Conservation (phyloP, 2,888 invertebrate species). For the Aromia moschata region DNA sequence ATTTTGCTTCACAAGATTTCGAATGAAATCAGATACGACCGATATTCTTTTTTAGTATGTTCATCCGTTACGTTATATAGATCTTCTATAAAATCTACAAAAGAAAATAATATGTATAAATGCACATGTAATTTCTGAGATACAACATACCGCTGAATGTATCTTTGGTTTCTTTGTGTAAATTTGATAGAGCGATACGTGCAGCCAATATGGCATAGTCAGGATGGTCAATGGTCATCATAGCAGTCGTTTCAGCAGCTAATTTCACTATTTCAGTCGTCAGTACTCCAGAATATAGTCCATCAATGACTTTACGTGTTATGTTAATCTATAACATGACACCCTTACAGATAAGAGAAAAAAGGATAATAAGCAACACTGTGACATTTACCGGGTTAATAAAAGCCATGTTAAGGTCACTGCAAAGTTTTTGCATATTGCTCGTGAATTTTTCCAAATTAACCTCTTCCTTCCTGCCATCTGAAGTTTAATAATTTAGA, state of each 20-base stretch:
- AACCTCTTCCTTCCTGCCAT: slow-evolving; percentile 89
- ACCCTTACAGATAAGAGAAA: too few relatives aligned
- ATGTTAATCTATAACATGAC: slow-evolving; percentile 64
- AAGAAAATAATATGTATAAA: slow-evolving; percentile 37
- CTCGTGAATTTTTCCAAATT: slow-evolving; percentile 98
- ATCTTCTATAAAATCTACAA: slow-evolving; percentile 89
- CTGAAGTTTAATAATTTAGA: slow-evolving; percentile 62
- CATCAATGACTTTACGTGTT: slow-evolving; percentile 91
- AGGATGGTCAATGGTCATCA: slow-evolving; percentile 96
- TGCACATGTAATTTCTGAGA: too few relatives aligned
- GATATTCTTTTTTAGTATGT: slow-evolving; percentile 73
- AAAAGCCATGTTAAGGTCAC: slow-evolving; percentile 94
- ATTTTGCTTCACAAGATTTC: slow-evolving; percentile 83
- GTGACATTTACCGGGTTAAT: slow-evolving; percentile 86
- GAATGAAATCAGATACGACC: slow-evolving; percentile 87
- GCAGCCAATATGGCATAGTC: slow-evolving; percentile 91
- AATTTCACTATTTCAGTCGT: slow-evolving; percentile 98
- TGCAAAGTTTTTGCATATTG: slow-evolving; percentile 93
- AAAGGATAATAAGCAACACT: too few relatives aligned
- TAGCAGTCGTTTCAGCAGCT: slow-evolving; percentile 97
- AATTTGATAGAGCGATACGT: slow-evolving; percentile 92
- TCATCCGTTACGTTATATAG: slow-evolving; percentile 81
- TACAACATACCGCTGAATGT: slow-evolving; percentile 83
- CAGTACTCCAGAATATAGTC: slow-evolving; percentile 96
- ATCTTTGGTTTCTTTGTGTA: slow-evolving; percentile 98